These are phyloP conservation scores for Dendronephthya gigantea DNA, from an alignment of 64 coral and sea anemone species.

Conservation along the genomic window DNA sequence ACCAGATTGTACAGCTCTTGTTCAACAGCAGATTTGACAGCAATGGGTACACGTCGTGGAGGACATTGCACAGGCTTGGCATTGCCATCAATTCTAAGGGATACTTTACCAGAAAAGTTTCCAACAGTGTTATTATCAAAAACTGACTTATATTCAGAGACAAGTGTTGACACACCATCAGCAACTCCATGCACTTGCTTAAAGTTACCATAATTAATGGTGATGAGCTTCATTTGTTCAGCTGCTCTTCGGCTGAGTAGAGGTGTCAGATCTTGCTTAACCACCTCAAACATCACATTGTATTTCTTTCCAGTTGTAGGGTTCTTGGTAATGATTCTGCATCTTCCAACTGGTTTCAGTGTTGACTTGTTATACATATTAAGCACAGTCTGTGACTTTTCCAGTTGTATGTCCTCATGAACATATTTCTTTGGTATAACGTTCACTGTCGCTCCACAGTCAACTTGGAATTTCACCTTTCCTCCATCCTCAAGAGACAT, in stretches of 20 bases:
- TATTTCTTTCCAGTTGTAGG: constrained; percentile 43
- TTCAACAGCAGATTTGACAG: no score
- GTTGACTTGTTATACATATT: constrained; percentile 47
- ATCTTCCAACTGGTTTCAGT: constrained; percentile 20
- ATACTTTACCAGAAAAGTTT: no score
- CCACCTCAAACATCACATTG: constrained; percentile 24
- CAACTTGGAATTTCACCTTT: no score
- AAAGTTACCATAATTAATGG: constrained; percentile 38
- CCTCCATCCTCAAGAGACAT: no score
- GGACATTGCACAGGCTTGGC: no score
- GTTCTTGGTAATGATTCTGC: constrained; percentile 13
- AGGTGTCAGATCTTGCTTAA: constrained; percentile 23
- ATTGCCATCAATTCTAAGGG: no score
- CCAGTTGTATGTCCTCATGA: background rate
- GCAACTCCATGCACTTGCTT: no score
- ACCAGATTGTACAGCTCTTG: no score
- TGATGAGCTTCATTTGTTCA: constrained; percentile 32
- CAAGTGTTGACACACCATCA: no score
- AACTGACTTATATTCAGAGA: no score
- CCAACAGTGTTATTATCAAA: no score
- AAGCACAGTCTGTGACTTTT: constrained; percentile 6
- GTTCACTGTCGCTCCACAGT: constrained; percentile 29
- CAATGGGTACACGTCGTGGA: no score
- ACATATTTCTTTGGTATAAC: background rate
- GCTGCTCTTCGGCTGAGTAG: constrained; percentile 34